Evolutionary conservation across 2,113 vertebrate species (phyloP).

Genomic region (Thalassarche chlororhynchos): DNA sequence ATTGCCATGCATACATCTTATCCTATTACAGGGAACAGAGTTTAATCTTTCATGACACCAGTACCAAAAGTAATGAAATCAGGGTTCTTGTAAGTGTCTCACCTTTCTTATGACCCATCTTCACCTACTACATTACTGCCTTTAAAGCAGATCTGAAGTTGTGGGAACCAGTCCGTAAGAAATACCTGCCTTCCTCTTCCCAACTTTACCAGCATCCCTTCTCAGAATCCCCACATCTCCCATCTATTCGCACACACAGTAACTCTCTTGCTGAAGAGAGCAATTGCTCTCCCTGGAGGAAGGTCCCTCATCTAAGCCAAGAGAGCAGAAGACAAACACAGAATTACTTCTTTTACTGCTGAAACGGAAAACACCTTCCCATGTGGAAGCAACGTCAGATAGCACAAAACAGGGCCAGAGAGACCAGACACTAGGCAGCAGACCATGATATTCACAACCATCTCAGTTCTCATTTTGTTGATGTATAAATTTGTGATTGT

Average conservation of each 20-base stretch:
- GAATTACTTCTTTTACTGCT: neutral
- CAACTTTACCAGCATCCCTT: neutral
- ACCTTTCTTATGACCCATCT: neutral
- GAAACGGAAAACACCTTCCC: neutral
- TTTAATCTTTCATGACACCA: neutral
- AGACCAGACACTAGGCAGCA: neutral
- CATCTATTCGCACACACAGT: fast-evolving
- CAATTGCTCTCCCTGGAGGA: neutral
- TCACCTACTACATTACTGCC: neutral
- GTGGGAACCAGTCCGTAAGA: neutral
- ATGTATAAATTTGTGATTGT: neutral
- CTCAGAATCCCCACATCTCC: neutral
- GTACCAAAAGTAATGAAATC: neutral
- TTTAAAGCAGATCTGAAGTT: neutral
- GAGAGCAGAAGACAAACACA: neutral
- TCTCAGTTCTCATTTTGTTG: neutral
- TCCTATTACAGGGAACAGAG: neutral
- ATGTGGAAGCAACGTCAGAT: neutral
- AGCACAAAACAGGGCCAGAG: neutral
- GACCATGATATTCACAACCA: neutral
- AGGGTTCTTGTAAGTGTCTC: neutral
- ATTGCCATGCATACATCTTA: neutral
- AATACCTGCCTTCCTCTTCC: neutral
- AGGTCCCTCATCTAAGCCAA: neutral
- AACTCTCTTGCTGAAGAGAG: neutral